Evolutionary conservation across 2,113 vertebrate genomes (phyloP), one percentile per base, ranked within the genome.

Genomic region (Oryzias woworae): DNA sequence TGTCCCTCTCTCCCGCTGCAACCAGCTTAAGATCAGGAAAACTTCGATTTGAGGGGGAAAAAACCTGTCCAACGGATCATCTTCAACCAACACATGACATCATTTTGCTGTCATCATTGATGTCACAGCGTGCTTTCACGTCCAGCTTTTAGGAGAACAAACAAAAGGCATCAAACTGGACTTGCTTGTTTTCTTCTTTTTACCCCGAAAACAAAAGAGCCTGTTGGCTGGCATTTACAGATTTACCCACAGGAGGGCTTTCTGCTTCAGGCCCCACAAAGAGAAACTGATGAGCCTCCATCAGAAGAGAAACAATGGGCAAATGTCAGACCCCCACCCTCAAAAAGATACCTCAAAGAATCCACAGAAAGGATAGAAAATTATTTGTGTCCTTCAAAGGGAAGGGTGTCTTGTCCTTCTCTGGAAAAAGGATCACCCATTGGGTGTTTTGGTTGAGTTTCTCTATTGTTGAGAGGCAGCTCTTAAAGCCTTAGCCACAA

Each of bases 171-270:
- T 59, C 48, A 69, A 77, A 77, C 52, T 67, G 50, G 80, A 76
- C 56, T 63, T 22, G 44, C 4, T 23, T 16, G 22, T n/a, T 68
- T 69, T 16, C 73, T 72, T 57, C 62, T 48, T 17, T 10, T 66
- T 59, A 76, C 63, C 58, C 71, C 18, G 58, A 71, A 81, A 71
- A 84, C 71, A 73, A 75, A 77, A 77, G 74, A 77, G 81, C 78
- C 65, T 64, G 81, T 69, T 89, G 87, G 85, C 81, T 86, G 83
- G 81, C 83, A 87, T 87, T 87, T 81, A 24, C 66, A 73, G 69
- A 46, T 36, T 69, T 56, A 69, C 81, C 83, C 87, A 1, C 47
- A 84, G 81, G 87, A 85, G 61, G 79, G 70, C 75, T 79, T 77
- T 77, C 74, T 76, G 68, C 58, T 57, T 54, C 62, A 69, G 59